phyloP scores from a whole-genome alignment of 2,888 invertebrate genomes.

The Drosophila affinis region DNA sequence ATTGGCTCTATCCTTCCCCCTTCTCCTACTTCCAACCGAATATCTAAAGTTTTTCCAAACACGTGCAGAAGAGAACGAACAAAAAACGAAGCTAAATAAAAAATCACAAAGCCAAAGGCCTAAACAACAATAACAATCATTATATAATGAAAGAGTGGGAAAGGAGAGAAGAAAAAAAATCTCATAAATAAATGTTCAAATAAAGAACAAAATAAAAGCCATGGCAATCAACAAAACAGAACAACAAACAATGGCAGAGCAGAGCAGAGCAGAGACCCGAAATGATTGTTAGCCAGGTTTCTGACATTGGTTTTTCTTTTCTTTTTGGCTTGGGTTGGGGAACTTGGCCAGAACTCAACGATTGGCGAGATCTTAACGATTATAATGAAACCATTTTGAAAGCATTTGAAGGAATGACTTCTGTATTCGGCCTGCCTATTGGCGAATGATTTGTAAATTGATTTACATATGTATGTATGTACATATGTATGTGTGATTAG shows the following conservation, averaged over 20 bases:
- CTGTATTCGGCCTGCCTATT: constrained; percentile 51
- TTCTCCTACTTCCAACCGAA: constrained; percentile 5
- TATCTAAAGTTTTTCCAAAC: constrained; percentile 49
- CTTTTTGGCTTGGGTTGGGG: not conserved
- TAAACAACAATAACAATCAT: constrained; percentile 58
- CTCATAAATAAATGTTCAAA: constrained; percentile 55
- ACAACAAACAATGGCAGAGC: constrained; percentile 32
- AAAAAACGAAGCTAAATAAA: constrained; percentile 38
- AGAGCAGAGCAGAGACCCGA: constrained; percentile 5
- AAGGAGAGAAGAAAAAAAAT: constrained; percentile 33
- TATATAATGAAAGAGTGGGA: constrained; percentile 43
- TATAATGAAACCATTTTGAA: constrained; percentile 55
- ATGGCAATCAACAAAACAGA: constrained; percentile 23
- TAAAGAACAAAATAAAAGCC: constrained; percentile 42
- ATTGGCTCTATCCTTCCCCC: constrained; percentile 31
- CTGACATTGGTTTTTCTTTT: constrained; percentile 15
- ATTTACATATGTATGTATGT: no score
- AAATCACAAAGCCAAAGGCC: constrained; percentile 35
- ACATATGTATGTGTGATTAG: not conserved
- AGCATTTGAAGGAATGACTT: constrained; percentile 55
- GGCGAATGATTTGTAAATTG: no score
- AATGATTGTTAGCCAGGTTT: constrained; percentile 41
- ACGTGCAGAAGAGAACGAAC: constrained; percentile 61
- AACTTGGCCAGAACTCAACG: constrained; percentile 19
- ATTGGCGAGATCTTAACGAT: constrained; percentile 45